Evolutionary conservation across 64 coral and sea anemone species (phyloP), one percentile per base, ranked within the genome.

Genomic region (Cladopsammia gracilis): DNA sequence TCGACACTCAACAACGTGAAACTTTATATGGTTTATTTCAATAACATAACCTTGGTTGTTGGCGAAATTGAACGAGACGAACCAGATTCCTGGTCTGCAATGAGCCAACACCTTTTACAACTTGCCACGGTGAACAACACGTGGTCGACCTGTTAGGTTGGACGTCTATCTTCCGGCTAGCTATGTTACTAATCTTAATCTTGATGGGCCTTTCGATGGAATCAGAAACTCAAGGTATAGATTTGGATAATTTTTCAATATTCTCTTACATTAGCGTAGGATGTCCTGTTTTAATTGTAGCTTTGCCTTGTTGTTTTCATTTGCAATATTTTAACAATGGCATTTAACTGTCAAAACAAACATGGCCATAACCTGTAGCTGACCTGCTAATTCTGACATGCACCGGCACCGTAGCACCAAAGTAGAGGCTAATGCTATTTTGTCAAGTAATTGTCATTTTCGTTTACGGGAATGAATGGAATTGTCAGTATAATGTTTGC

Each of bases 111-210:
- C n/a, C 5, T 61, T 50, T 5, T 23, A 15, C 4, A 68, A 13
- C 61, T 48, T 43, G 45, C 45, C 19, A 67, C 25, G 51, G 8
- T 68, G 62, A 50, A 68, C 62, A 49, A 67, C 80, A 67, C 80
- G 8, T 68, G 58, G 20, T 24, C 1, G 44, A 48, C 58, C 61
- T 68, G 43, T 44, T 68, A 51, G 42, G 19, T n/a, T 3, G 7
- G 15, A 12, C n/a, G 9, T 50, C 77, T 6, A 0, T 34, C 14
- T 64, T 50, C 59, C 15, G 43, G n/a, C 7, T 6, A 67, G 62
- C 44, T 6, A 84, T 84, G 60, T 67, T 82, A 6, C 23, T 82
- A 6, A 43, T 82, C 8, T 48, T 84, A 23, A 66, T 84, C 80
- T 11, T 84, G 14, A 84, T 84, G 19, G n/a, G 19, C 49, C 46